Conservation (phyloP, 2,888 invertebrate species). For the Coecobrya sp. region DNA sequence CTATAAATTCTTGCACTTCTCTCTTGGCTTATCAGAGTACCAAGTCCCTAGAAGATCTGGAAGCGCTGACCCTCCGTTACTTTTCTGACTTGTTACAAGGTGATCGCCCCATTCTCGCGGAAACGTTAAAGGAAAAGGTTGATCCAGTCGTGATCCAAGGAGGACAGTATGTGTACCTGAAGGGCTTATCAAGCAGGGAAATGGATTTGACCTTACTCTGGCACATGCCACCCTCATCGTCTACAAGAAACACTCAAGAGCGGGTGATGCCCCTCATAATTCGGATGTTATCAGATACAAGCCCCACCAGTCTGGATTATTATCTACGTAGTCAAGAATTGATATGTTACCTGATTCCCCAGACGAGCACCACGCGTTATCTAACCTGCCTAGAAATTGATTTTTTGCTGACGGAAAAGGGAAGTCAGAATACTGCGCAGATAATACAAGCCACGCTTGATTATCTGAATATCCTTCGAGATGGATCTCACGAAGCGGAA, state of each 20-base stretch:
- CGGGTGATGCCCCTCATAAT: not conserved
- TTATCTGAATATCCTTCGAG: not conserved
- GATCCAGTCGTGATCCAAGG: not conserved
- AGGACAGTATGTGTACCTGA: not conserved
- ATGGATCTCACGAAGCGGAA: not conserved
- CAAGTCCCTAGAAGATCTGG: conserved; percentile 38
- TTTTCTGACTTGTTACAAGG: conserved; percentile 39
- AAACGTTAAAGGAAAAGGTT: not conserved
- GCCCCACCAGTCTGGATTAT: not conserved
- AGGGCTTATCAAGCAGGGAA: not conserved
- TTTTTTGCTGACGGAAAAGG: not conserved
- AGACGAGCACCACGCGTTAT: not conserved
- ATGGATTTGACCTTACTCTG: not conserved
- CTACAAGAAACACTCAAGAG: not conserved
- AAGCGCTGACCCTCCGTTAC: not conserved
- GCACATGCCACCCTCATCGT: not conserved
- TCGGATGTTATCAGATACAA: not conserved
- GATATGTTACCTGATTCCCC: not conserved
- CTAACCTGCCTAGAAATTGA: not conserved
- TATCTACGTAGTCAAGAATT: not conserved
- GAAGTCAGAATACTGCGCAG: not conserved
- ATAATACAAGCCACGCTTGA: not conserved
- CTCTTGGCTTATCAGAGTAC: not conserved
- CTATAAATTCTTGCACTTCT: not conserved
- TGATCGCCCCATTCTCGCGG: not conserved